Evolutionary conservation across 2,113 vertebrate genomes (phyloP).

Genomic region (Tinamus guttatus): DNA sequence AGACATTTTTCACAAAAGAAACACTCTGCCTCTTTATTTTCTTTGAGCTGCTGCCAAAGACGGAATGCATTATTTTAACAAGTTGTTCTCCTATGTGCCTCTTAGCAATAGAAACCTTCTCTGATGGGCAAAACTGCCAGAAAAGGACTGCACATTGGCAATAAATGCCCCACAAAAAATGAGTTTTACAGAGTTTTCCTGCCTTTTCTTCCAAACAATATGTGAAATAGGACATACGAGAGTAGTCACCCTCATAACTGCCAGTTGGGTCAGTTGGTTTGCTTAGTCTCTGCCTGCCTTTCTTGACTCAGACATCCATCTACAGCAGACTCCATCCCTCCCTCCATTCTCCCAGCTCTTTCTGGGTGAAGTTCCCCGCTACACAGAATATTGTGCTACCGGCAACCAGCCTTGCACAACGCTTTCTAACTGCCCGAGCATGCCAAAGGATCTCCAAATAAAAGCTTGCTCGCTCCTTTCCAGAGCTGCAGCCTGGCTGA

Average conservation of each 20-base stretch:
- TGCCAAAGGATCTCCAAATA: constrained; percentile 35
- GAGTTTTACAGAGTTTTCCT: neutral
- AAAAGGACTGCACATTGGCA: neutral
- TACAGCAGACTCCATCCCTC: neutral
- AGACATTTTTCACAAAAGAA: neutral
- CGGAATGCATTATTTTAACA: constrained; percentile 43
- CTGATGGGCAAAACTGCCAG: neutral
- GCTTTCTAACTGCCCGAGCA: constrained; percentile 28
- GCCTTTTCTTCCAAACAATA: neutral
- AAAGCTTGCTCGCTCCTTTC: neutral
- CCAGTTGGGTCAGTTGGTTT: neutral
- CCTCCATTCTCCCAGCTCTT: constrained; percentile 22
- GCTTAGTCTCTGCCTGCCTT: neutral
- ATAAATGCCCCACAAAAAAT: neutral
- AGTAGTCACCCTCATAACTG: neutral
- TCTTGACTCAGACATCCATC: neutral
- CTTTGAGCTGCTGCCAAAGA: constrained; percentile 57
- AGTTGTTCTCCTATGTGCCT: constrained; percentile 44
- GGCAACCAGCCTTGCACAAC: constrained; percentile 11
- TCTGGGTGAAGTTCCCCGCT: constrained; percentile 48
- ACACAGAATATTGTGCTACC: neutral
- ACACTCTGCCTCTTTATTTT: constrained; percentile 18
- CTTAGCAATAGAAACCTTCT: constrained; percentile 2
- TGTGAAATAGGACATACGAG: neutral
- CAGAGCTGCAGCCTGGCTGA: neutral